Percentiles rank a stretch among this genome's conserved stretches.
These are phyloP conservation scores for Eristalinus sepulchralis DNA, from an alignment of 2,888 invertebrate genomes.

Conservation along the genomic window DNA sequence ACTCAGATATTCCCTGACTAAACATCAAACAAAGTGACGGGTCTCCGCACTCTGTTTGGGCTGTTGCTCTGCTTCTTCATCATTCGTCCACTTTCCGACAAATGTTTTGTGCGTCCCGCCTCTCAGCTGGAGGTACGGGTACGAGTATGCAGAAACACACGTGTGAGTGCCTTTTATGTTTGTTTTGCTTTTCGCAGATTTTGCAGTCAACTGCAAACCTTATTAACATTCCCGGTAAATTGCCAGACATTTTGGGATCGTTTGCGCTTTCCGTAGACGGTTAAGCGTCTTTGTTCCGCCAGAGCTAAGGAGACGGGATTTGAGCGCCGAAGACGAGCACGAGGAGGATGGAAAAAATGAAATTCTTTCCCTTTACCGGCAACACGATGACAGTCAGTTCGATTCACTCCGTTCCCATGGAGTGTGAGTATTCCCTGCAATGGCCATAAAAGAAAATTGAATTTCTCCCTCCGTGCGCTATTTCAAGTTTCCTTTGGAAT, in stretches of 20 bases:
- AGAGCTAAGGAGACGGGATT: conserved; percentile 18
- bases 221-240: conserved; percentile 46
- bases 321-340: neutral
- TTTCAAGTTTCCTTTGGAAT: conserved; percentile 10
- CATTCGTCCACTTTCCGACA: neutral
- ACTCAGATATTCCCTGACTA: neutral
- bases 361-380: conserved; percentile 26
- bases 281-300: conserved; percentile 26
- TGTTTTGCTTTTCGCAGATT: neutral
- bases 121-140: neutral
- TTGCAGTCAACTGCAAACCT: conserved; percentile 42
- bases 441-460: conserved; percentile 63
- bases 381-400: conserved; percentile 24
- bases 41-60: neutral
- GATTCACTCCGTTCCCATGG: conserved; percentile 19
- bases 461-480: conserved; percentile 43
- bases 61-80: neutral
- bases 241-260: conserved; percentile 43
- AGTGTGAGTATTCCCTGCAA: conserved; percentile 28
- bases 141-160: neutral
- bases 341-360: neutral
- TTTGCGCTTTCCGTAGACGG: conserved; percentile 29
- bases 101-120: neutral
- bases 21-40: neutral
- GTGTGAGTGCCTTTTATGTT: conserved; percentile 3